Percentiles rank a stretch among this genome's conserved stretches.
These are phyloP conservation scores for Drosophila subpulchrella DNA, from an alignment of 1,140 invertebrate species.

Conservation along the genomic window DNA sequence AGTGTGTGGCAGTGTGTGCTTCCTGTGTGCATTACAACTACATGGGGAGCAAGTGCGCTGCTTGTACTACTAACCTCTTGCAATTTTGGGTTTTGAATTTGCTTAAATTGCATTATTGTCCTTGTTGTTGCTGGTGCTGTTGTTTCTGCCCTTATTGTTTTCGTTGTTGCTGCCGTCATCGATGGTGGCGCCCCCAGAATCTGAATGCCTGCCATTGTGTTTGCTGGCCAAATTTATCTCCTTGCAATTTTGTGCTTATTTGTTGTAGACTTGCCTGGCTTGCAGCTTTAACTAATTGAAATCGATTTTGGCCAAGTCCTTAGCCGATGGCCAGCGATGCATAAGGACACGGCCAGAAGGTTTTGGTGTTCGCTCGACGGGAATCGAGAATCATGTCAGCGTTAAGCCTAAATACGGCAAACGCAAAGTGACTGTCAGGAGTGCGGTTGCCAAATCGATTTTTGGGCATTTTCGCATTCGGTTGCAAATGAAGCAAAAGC, in stretches of 20 bases:
- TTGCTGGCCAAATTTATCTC: constrained; percentile 51
- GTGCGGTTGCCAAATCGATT: constrained; percentile 62
- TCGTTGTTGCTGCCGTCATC: constrained; percentile 14
- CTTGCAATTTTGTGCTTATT: constrained; percentile 65
- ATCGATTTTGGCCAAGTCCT: constrained; percentile 60
- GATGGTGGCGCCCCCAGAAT: constrained; percentile 17
- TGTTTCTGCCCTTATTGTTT: constrained; percentile 2
- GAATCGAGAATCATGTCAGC: constrained; percentile 59
- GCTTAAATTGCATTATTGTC: constrained; percentile 73
- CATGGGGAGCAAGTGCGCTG: constrained; percentile 46
- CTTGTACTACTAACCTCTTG: constrained; percentile 68
- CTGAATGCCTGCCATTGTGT: constrained; percentile 58
- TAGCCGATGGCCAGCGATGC: constrained; percentile 11
- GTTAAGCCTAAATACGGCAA: constrained; percentile 61
- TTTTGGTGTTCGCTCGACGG: constrained; percentile 14
- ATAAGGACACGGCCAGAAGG: constrained; percentile 2
- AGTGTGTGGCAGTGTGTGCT: constrained; percentile 9
- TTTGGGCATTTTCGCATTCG: constrained; percentile 38
- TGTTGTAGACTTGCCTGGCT: constrained; percentile 58
- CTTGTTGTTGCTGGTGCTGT: constrained; percentile 40
- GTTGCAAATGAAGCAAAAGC: constrained; percentile 21
- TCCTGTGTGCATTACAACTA: constrained; percentile 61
- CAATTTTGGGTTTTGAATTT: constrained; percentile 72
- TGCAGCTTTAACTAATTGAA: constrained; percentile 75
- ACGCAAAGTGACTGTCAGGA: constrained; percentile 48